Percentiles rank a stretch among this genome's conserved stretches.
phyloP scores from a whole-genome alignment of 1,140 invertebrate genomes.

The Ditylenchus dipsaci region DNA sequence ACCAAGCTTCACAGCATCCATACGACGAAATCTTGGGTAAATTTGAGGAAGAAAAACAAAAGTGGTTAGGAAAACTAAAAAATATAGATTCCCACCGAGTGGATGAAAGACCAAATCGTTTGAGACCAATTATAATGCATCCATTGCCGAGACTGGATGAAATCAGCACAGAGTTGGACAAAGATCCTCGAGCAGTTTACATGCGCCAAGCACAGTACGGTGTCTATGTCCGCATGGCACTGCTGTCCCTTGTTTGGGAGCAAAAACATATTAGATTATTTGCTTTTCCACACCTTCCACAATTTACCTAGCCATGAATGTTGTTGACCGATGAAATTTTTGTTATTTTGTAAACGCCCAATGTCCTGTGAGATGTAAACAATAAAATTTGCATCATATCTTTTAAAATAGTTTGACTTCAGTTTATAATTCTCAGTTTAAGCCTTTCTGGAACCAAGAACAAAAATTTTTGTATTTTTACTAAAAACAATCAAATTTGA shows the following conservation, averaged over 20 bases:
- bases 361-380: too few species aligned
- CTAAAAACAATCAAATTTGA: too few species aligned
- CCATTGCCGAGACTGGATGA: constrained; percentile 89
- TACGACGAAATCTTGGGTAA: background rate
- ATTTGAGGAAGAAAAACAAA: background rate
- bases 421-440: too few species aligned
- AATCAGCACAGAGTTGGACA: constrained; percentile 83
- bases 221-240: constrained; percentile 94
- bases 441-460: too few species aligned
- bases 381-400: too few species aligned
- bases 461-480: too few species aligned
- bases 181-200: constrained; percentile 90
- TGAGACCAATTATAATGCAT: constrained; percentile 72
- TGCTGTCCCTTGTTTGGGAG: constrained; percentile 78
- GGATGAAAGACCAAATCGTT: constrained; percentile 10
- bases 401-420: too few species aligned
- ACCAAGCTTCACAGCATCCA: constrained; percentile 66
- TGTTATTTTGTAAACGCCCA: too few species aligned
- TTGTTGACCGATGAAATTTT: too few species aligned
- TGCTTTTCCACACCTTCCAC: too few species aligned
- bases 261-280: background rate
- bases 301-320: too few species aligned
- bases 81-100: background rate
- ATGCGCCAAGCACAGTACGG: constrained; percentile 96
- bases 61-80: too few species aligned